Conservation (phyloP, 2,888 invertebrate genomes). For the Drosophila conformis region DNA sequence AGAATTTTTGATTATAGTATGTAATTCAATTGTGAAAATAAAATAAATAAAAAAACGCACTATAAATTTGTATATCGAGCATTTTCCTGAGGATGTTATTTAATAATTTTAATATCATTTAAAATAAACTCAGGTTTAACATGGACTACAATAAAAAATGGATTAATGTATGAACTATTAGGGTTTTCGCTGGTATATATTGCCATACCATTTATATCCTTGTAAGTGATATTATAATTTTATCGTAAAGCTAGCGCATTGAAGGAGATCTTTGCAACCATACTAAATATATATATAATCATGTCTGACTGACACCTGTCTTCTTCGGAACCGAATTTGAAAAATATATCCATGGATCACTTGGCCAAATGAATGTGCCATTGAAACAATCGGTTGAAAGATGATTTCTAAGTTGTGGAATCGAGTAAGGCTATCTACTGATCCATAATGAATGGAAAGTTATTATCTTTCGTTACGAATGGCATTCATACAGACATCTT, state of each 20-base stretch:
- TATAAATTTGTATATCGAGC: background rate
- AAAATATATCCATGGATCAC: no score
- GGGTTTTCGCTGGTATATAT: background rate
- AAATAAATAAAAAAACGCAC: background rate
- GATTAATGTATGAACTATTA: fast-evolving
- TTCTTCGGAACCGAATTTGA: background rate
- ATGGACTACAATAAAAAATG: background rate
- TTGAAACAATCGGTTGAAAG: background rate
- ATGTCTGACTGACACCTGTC: background rate
- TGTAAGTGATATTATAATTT: background rate
- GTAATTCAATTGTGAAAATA: background rate
- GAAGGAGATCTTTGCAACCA: background rate
- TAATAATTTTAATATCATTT: background rate
- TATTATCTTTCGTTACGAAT: no score
- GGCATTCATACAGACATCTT: no score
- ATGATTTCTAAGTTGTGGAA: background rate
- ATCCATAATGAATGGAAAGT: background rate
- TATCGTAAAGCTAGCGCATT: background rate
- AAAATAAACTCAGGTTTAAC: background rate
- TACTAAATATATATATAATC: fast-evolving
- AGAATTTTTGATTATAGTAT: background rate
- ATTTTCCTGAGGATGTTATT: fast-evolving
- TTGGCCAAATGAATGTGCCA: background rate
- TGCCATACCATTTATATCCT: background rate
- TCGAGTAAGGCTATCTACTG: background rate